Evolutionary conservation across 30 jellyfish, hydroid and myxozoan genomes (phyloP).

Genomic region (Rhopilema esculentum): DNA sequence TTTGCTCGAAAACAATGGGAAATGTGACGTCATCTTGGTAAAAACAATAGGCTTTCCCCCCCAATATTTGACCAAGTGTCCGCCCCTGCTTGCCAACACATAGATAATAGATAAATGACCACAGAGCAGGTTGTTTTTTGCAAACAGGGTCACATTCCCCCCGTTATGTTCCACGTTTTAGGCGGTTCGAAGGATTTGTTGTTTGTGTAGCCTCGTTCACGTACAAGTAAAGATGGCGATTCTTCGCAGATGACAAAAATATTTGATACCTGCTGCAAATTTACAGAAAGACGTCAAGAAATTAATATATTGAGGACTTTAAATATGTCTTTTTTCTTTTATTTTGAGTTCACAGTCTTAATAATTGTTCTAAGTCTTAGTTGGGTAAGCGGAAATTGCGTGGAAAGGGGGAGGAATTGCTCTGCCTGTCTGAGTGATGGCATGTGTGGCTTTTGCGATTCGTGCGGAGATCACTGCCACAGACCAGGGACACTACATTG

Average conservation of each 20-base stretch:
- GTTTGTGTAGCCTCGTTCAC: not conserved
- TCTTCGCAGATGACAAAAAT: not conserved
- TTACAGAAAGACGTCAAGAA: too few relatives aligned
- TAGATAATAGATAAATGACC: too few relatives aligned
- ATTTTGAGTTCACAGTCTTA: not conserved
- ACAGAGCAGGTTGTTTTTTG: too few relatives aligned
- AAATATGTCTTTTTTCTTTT: not conserved
- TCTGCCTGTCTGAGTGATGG: slow-evolving; percentile 93
- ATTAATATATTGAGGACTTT: not conserved
- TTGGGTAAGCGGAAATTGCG: slow-evolving; percentile 25
- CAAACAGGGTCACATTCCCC: too few relatives aligned
- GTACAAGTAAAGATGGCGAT: not conserved
- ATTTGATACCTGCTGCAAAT: not conserved
- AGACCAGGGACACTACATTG: slow-evolving; percentile 79
- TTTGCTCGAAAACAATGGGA: too few relatives aligned
- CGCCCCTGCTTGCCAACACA: too few relatives aligned
- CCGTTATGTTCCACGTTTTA: too few relatives aligned
- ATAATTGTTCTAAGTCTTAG: not conserved
- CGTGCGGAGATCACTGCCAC: slow-evolving; percentile 93
- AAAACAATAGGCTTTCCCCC: too few relatives aligned
- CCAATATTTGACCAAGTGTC: too few relatives aligned
- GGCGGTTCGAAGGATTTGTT: not conserved
- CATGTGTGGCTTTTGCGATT: slow-evolving; percentile 90
- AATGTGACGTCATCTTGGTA: too few relatives aligned
- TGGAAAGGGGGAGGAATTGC: slow-evolving; percentile 82